phyloP scores from a whole-genome alignment of 2,888 invertebrate species.

The Netelia fuscicornis region DNA sequence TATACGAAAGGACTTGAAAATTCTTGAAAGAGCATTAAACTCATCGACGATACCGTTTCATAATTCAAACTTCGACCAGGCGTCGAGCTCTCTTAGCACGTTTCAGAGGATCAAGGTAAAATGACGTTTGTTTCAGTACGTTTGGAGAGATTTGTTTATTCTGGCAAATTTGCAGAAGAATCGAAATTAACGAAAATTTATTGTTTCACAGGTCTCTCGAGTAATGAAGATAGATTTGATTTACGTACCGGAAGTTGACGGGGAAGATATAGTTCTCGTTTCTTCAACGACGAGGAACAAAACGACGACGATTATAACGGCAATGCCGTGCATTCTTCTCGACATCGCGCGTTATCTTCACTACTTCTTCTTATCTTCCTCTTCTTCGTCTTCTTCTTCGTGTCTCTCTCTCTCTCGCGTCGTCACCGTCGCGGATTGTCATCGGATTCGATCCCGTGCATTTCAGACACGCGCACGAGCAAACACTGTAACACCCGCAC shows the following conservation, averaged over 20 bases:
- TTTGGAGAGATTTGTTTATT: too few relatives aligned
- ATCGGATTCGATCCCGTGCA: conserved; percentile 53
- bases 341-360: conserved; percentile 37
- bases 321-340: conserved; percentile 23
- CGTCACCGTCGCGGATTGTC: conserved; percentile 55
- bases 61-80: conserved; percentile 1
- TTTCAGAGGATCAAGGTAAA: neutral
- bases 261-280: conserved; percentile 31
- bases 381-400: conserved; percentile 12
- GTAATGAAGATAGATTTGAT: neutral
- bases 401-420: conserved; percentile 7
- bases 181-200: neutral
- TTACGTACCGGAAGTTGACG: conserved; percentile 41
- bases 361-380: neutral
- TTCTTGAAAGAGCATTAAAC: neutral
- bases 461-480: conserved; percentile 51
- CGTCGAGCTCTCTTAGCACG: conserved; percentile 39
- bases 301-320: conserved; percentile 28
- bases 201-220: neutral
- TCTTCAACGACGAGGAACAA: conserved; percentile 19
- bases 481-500: conserved; percentile 26
- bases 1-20: too few relatives aligned
- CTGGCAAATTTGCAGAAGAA: too few relatives aligned
- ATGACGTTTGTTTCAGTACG: too few relatives aligned
- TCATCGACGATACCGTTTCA: conserved; percentile 1